phyloP scores from a whole-genome alignment of 2,797 vertebrate genomes.

The Coccyzus lansbergi region DNA sequence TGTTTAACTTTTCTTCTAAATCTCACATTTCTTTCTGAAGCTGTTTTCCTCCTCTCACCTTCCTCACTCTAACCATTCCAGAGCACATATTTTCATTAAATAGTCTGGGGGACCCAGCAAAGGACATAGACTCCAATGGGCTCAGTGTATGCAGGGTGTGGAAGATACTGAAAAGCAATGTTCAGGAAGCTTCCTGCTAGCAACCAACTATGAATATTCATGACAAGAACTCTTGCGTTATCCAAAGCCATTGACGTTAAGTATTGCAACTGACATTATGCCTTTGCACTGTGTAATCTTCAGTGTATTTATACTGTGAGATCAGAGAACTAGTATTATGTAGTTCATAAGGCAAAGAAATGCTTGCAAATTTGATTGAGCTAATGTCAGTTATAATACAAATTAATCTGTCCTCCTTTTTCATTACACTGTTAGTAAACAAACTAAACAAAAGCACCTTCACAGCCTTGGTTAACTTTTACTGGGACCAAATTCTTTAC shows the following conservation, averaged over 20 bases:
- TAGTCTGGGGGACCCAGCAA: not conserved
- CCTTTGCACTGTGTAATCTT: not conserved
- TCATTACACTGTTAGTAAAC: not conserved
- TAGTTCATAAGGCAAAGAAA: not conserved
- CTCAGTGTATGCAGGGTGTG: not conserved
- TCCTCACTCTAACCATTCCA: not conserved
- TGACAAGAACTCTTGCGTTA: not conserved
- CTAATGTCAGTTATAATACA: not conserved
- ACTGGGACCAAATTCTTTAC: not conserved
- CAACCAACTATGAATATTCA: not conserved
- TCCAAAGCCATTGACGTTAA: not conserved
- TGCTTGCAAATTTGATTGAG: not conserved
- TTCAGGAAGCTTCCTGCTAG: not conserved
- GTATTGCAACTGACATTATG: not conserved
- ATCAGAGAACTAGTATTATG: conserved; percentile 20
- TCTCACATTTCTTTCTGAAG: not conserved
- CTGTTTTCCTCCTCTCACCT: fast-evolving
- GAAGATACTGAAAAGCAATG: not conserved
- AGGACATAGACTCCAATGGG: not conserved
- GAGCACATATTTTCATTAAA: not conserved
- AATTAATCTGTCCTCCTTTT: not conserved
- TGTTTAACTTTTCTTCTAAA: not conserved
- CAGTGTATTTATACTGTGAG: not conserved
- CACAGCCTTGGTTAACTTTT: not conserved
- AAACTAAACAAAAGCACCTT: not conserved